Evolutionary conservation across 2,797 vertebrate species (phyloP).

Genomic region (Neosilurus mollespiculum): DNA sequence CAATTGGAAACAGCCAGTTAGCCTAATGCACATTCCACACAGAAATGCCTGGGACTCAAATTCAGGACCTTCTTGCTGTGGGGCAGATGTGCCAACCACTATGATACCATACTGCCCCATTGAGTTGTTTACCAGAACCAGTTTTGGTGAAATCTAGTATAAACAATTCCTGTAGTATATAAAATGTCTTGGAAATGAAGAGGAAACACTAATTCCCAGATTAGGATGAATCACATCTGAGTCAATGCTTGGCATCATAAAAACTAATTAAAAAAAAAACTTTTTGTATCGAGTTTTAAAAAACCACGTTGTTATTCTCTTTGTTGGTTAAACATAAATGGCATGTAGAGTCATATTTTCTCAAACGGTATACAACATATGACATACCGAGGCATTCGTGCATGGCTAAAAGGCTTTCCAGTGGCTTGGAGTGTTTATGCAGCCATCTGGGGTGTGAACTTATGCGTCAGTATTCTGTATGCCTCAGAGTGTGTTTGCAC

Average conservation of each 20-base stretch:
- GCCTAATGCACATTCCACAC: no score
- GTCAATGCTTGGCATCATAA: slow-evolving; percentile 41
- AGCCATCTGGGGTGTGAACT: slow-evolving; percentile 19
- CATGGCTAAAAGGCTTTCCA: neutral
- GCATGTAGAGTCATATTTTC: neutral
- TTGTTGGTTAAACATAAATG: neutral
- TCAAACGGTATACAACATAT: slow-evolving; percentile 2
- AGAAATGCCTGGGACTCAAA: no score
- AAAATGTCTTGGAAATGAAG: slow-evolving; percentile 23
- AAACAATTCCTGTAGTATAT: slow-evolving; percentile 10
- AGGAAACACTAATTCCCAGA: slow-evolving; percentile 37
- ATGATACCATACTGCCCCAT: no score
- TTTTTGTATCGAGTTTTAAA: slow-evolving; percentile 15
- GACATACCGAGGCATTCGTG: neutral
- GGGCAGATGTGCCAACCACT: no score
- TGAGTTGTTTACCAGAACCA: neutral
- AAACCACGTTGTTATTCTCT: slow-evolving; percentile 8
- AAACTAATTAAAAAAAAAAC: slow-evolving; percentile 38
- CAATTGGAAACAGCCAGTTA: no score
- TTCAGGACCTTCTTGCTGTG: no score
- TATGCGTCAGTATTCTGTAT: slow-evolving; percentile 20
- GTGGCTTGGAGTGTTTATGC: slow-evolving; percentile 6
- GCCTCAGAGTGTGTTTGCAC: neutral
- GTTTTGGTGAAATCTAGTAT: neutral
- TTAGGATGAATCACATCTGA: slow-evolving; percentile 36